Conservation (phyloP, 2,113 vertebrate species). For the Podarcis raffonei region DNA sequence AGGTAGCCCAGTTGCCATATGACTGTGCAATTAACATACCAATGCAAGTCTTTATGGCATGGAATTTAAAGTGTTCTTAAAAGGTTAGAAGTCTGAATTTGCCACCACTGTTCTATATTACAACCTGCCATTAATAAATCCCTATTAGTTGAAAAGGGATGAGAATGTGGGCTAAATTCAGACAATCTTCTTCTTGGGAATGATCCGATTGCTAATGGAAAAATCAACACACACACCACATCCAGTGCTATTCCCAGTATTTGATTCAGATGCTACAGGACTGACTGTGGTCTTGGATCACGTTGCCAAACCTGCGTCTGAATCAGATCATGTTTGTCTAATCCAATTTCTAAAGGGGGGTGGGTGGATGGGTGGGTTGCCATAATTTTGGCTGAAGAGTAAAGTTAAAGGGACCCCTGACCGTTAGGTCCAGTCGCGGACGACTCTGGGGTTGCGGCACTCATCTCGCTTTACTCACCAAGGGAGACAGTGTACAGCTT, state of each 20-base stretch:
- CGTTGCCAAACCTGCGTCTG: no score
- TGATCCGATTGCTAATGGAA: neutral
- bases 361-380: no score
- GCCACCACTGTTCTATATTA: neutral
- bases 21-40: constrained; percentile 32
- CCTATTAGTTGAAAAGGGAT: neutral
- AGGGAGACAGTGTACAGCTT: no score
- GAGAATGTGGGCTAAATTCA: neutral
- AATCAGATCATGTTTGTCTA: no score
- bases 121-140: neutral
- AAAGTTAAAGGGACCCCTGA: no score
- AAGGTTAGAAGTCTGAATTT: constrained; percentile 45
- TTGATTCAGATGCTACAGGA: no score
- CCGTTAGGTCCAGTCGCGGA: no score
- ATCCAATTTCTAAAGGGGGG: no score
- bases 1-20: constrained; percentile 39
- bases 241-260: neutral
- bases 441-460: no score
- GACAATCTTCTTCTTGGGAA: neutral
- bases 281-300: no score
- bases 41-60: constrained; percentile 21
- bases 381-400: no score
- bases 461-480: no score
- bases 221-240: neutral
- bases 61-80: constrained; percentile 33